These are phyloP conservation scores for Griposia aprilina DNA, from an alignment of 2,888 invertebrate species.

Conservation along the genomic window DNA sequence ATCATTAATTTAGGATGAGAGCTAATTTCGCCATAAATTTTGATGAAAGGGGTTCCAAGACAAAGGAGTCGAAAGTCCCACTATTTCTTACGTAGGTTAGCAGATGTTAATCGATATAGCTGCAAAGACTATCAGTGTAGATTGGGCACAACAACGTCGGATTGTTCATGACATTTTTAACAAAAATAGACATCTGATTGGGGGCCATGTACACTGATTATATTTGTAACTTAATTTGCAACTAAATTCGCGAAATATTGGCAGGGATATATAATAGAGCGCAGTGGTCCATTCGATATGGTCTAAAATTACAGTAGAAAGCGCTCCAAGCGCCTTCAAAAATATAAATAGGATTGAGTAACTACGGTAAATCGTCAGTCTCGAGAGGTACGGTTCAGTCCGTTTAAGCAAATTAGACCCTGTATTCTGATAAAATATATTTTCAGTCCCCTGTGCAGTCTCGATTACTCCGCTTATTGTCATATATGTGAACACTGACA, in stretches of 20 bases:
- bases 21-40: background rate
- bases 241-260: constrained; percentile 62
- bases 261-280: constrained; percentile 51
- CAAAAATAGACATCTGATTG: constrained; percentile 50
- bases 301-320: constrained; percentile 50
- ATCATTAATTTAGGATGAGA: background rate
- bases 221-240: constrained; percentile 44
- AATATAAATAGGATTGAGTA: constrained; percentile 65
- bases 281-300: constrained; percentile 66
- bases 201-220: constrained; percentile 36
- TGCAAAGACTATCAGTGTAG: background rate
- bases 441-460: constrained; percentile 31
- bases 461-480: constrained; percentile 15
- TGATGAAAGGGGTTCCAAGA: background rate
- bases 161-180: background rate
- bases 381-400: constrained; percentile 72
- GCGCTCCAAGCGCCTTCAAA: constrained; percentile 59
- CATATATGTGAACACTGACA: constrained; percentile 32
- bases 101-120: background rate
- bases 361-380: constrained; percentile 83
- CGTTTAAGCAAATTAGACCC: constrained; percentile 64
- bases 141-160: background rate
- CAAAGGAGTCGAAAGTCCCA: background rate
- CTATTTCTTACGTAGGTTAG: background rate
- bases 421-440: constrained; percentile 56